Percentiles rank a stretch among this genome's conserved stretches.
Evolutionary conservation across 2,113 vertebrate species (phyloP).

Genomic region (Mustela nigripes): DNA sequence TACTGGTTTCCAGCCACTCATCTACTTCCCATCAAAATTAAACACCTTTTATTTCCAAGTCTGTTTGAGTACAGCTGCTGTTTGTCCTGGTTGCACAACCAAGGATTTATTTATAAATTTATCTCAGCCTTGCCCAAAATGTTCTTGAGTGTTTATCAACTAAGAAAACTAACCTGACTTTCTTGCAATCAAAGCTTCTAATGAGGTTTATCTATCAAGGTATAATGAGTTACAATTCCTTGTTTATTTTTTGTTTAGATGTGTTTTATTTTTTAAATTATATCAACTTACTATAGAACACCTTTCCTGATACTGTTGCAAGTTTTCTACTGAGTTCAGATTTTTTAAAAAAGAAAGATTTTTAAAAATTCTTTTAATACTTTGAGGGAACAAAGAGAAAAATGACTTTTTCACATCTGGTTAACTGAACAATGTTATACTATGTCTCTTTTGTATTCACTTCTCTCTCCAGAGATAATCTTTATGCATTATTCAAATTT

Average conservation of each 20-base stretch:
- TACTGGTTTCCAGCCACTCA: not conserved
- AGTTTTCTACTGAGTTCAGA: not conserved
- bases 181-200: not conserved
- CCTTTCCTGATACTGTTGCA: not conserved
- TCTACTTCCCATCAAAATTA: not conserved
- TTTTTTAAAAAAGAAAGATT: not conserved
- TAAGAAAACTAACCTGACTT: not conserved
- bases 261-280: not conserved
- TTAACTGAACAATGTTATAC: not conserved
- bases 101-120: slow-evolving; percentile 27
- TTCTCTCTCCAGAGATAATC: not conserved
- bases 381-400: not conserved
- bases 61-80: not conserved
- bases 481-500: not conserved
- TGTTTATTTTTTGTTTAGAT: not conserved
- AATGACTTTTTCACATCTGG: not conserved
- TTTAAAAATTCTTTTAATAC: not conserved
- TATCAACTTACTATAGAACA: not conserved
- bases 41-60: not conserved
- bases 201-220: not conserved
- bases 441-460: not conserved
- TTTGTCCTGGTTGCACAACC: not conserved
- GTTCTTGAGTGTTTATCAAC: not conserved
- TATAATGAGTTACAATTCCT: not conserved
- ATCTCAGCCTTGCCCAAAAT: not conserved